These are phyloP conservation scores for Ditylenchus dipsaci DNA, from an alignment of 1,140 invertebrate species.

Conservation along the genomic window DNA sequence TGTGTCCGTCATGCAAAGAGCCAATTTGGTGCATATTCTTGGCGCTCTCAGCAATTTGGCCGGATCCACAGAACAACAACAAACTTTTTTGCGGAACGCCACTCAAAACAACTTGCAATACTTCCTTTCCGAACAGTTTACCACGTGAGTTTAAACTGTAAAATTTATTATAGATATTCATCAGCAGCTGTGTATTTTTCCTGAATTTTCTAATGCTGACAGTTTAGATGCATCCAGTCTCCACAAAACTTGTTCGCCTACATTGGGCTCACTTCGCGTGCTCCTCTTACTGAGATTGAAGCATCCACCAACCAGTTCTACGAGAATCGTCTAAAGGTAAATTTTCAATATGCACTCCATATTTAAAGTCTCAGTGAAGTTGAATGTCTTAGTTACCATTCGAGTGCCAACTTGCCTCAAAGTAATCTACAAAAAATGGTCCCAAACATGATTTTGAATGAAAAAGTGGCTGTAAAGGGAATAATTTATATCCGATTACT, in stretches of 20 bases:
- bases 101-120: conserved; percentile 32
- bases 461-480: too few relatives aligned
- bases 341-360: conserved; percentile 13
- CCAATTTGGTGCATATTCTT: conserved; percentile 47
- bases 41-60: conserved; percentile 46
- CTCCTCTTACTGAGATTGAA: conserved; percentile 27
- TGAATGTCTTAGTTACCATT: too few relatives aligned
- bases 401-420: too few relatives aligned
- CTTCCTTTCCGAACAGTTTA: conserved; percentile 24
- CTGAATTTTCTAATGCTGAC: too few relatives aligned
- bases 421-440: too few relatives aligned
- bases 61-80: conserved; percentile 20
- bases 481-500: too few relatives aligned
- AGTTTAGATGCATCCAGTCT: conserved; percentile 5
- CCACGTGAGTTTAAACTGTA: conserved; percentile 4
- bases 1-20: conserved; percentile 47
- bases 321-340: conserved; percentile 38
- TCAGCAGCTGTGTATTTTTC: too few relatives aligned
- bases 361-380: background rate
- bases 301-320: conserved; percentile 9
- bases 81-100: conserved; percentile 33
- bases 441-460: too few relatives aligned
- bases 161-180: too few relatives aligned
- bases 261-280: conserved; percentile 22
- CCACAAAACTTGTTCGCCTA: conserved; percentile 34